phyloP scores from a whole-genome alignment of 2,113 vertebrate species.

The Trachemys scripta region DNA sequence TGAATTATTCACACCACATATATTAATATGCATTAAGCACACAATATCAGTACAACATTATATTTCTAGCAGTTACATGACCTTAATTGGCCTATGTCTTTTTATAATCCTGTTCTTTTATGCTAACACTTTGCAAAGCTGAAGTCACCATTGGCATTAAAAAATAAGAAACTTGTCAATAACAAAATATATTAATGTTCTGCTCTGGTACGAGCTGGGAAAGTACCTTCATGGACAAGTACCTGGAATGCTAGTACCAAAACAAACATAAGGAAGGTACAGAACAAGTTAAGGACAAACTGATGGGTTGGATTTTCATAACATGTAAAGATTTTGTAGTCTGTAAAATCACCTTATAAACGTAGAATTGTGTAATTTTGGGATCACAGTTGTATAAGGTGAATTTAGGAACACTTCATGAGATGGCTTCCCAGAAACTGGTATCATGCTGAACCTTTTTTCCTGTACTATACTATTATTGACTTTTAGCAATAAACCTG shows the following conservation, averaged over 20 bases:
- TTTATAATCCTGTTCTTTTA: not conserved
- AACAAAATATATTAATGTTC: not conserved
- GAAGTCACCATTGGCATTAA: not conserved
- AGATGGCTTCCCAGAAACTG: not conserved
- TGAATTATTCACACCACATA: not conserved
- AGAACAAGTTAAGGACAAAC: not conserved
- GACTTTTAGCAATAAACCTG: not conserved
- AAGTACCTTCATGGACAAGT: not conserved
- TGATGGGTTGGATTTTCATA: not conserved
- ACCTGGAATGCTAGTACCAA: not conserved
- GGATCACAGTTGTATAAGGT: not conserved
- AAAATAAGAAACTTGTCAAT: not conserved
- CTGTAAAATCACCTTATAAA: not conserved
- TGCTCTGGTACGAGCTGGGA: not conserved
- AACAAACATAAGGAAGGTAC: not conserved
- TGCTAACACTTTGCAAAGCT: not conserved
- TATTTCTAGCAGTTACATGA: not conserved
- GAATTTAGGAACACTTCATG: not conserved
- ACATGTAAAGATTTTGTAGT: not conserved
- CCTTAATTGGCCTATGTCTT: not conserved
- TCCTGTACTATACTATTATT: not conserved
- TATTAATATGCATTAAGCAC: not conserved
- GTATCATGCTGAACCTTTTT: not conserved
- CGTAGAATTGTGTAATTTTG: not conserved
- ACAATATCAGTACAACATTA: not conserved